phyloP scores from a whole-genome alignment of 2,888 invertebrate species.

The Trimorus sp. region DNA sequence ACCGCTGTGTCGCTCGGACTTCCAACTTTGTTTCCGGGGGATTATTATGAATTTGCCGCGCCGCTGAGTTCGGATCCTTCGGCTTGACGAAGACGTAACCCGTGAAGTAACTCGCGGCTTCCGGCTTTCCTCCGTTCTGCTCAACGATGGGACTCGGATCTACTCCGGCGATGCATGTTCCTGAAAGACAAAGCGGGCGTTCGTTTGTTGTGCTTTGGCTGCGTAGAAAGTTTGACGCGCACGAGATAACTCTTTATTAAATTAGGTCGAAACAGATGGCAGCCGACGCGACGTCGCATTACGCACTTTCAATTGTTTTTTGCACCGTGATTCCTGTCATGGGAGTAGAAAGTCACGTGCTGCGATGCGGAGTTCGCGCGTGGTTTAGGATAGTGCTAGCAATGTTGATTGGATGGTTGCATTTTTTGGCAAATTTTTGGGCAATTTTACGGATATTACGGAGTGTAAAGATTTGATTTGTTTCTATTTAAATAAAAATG shows the following conservation, averaged over 20 bases:
- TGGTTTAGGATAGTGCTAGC: neutral
- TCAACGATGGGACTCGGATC: constrained; percentile 20
- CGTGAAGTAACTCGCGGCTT: constrained; percentile 29
- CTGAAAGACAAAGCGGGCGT: constrained; percentile 35
- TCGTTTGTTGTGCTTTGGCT: constrained; percentile 16
- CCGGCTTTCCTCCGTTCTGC: constrained; percentile 38
- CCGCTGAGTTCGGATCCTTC: constrained; percentile 9
- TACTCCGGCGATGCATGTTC: constrained; percentile 27
- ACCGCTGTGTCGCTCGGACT: too few relatives aligned
- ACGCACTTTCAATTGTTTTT: constrained; percentile 49
- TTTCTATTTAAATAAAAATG: too few relatives aligned
- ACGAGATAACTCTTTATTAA: constrained; percentile 50
- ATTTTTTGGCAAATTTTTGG: too few relatives aligned
- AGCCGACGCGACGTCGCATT: constrained; percentile 29
- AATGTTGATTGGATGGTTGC: too few relatives aligned
- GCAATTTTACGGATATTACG: too few relatives aligned
- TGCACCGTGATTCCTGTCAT: constrained; percentile 10
- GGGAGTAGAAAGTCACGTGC: constrained; percentile 35
- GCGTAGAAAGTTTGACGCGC: constrained; percentile 54
- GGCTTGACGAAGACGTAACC: constrained; percentile 10
- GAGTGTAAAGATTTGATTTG: too few relatives aligned
- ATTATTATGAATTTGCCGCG: constrained; percentile 14
- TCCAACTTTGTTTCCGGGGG: neutral
- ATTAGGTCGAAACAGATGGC: constrained; percentile 51
- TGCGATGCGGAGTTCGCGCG: neutral